Percentiles rank a stretch among this genome's conserved stretches.
Evolutionary conservation across 2,888 invertebrate species (phyloP).

Genomic region (Caenorhabditis sinica): DNA sequence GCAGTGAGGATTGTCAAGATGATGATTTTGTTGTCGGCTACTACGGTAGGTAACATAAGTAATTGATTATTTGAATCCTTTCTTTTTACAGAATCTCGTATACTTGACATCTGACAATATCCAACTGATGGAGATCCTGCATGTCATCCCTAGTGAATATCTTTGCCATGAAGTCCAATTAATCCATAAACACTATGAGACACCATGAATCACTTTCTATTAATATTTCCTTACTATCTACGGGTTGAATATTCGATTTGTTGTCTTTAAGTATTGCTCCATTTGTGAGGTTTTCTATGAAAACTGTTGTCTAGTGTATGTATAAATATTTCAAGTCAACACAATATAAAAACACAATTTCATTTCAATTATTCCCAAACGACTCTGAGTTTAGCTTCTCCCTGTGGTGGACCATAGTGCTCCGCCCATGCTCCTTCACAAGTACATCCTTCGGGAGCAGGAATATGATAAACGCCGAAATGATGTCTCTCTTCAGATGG

Average conservation of each 20-base stretch:
- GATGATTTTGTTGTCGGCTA: conserved; percentile 78
- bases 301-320: no score
- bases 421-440: conserved; percentile 77
- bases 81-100: conserved; percentile 78
- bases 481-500: conserved; percentile 77
- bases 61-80: neutral
- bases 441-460: conserved; percentile 77
- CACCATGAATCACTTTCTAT: conserved; percentile 27
- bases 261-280: neutral
- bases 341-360: no score
- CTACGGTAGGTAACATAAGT: conserved; percentile 71
- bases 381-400: conserved; percentile 76
- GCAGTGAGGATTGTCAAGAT: conserved; percentile 77
- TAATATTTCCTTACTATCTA: neutral
- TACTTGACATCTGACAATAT: conserved; percentile 79
- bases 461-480: conserved; percentile 80
- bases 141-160: conserved; percentile 66
- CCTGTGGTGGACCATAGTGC: conserved; percentile 80
- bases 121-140: conserved; percentile 78
- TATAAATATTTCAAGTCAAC: no score
- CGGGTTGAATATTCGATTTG: conserved; percentile 10
- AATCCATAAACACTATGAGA: conserved; percentile 57
- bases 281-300: neutral
- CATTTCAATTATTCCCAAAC: conserved; percentile 25
- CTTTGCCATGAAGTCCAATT: conserved; percentile 59